phyloP scores from a whole-genome alignment of 2,797 vertebrate genomes.

The Benthosema pterotum region DNA sequence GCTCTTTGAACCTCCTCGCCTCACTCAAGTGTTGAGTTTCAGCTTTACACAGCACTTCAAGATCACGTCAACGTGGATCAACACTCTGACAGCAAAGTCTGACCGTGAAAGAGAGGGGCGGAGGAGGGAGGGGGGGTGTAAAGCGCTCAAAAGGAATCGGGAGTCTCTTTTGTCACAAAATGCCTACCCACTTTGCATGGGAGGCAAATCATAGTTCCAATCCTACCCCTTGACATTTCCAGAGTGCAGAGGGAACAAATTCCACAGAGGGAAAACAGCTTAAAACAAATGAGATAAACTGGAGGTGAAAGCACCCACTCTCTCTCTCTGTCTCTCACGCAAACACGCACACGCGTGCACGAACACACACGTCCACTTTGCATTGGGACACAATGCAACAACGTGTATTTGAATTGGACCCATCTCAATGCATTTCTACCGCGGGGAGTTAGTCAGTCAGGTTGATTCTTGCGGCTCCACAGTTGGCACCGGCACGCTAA shows the following conservation, averaged over 20 bases:
- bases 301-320: neutral
- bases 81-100: constrained; percentile 60
- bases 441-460: constrained; percentile 14
- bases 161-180: constrained; percentile 25
- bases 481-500: constrained; percentile 47
- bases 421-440: constrained; percentile 2
- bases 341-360: no score
- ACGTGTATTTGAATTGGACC: constrained; percentile 33
- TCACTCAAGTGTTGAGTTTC: constrained; percentile 55
- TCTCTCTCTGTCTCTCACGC: no score
- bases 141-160: constrained; percentile 27
- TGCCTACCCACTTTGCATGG: constrained; percentile 28
- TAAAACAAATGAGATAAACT: constrained; percentile 22
- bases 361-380: neutral
- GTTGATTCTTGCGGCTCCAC: constrained; percentile 28
- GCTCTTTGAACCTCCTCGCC: constrained; percentile 46
- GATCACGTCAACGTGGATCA: constrained; percentile 61
- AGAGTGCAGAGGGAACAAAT: constrained; percentile 9
- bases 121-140: neutral
- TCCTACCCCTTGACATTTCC: constrained; percentile 33
- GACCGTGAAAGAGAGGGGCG: constrained; percentile 35
- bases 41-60: constrained; percentile 53
- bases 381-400: constrained; percentile 11
- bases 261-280: constrained; percentile 8
- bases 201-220: constrained; percentile 23